Base-by-base conservation (phyloP, 2,888 invertebrate species). In the Dolomedes plantarius region DNA sequence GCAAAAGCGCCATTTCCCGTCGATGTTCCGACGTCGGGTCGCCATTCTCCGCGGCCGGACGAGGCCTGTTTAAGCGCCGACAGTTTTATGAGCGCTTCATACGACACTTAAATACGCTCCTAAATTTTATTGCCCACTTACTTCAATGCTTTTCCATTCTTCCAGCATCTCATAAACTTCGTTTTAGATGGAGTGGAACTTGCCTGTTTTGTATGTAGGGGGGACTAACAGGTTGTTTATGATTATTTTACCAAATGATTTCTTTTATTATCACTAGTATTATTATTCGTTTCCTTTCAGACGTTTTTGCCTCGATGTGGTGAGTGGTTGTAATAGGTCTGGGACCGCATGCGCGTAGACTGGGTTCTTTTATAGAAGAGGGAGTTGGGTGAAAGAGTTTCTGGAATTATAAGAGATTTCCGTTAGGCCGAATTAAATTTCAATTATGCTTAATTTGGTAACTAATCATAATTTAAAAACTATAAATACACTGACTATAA, bases 171-270 rank as follows among this genome's bases (percentile, higher is more conserved):
- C 83, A 78, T 85, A 85, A 85, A 85, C 65, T 85, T 31, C 71
- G 76, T 65, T 73, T 50, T 50, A 71, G 81, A 74, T 74, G 50
- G 81, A 80, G 82, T 76, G 75, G 67, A 81, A 68, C 74, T 65
- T 23, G 77, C n/a, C 69, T 82, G 82, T 82, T 75, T 82, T 82
- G 71, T 46, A 72, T 76, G 83, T 65, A 36, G 73, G 76, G n/a
- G 46, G 62, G 81, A 65, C 72, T 85, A 85, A 85, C 83, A 85
- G 83, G 83, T 85, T 85, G 83, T 77, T 85, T 85, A 85, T 85
- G 83, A 77, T 77, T 77, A 85, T 85, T 85, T 78, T 67, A 77
- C 56, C 36, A 64, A 64, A 32, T 32, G 19, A 56, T 56, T 56
- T 23, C 23, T 11, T 23, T 56, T 56, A 6, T 56, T 5, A 23